Conservation (phyloP, 2,888 invertebrate genomes). For the Lithosia quadra region DNA sequence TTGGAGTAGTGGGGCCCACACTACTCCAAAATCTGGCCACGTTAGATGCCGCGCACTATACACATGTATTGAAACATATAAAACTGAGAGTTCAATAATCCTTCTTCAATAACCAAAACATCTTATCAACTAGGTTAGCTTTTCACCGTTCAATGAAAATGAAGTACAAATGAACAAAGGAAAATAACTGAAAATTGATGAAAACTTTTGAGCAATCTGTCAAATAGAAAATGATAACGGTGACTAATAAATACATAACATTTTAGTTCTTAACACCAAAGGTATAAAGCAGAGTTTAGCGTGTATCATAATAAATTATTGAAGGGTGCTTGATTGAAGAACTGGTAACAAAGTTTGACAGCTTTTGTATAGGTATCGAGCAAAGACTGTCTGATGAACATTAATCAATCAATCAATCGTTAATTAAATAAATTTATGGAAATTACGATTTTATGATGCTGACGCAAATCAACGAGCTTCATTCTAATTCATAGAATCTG, state of each 20-base stretch:
- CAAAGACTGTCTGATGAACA: slow-evolving; percentile 54
- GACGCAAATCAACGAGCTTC: slow-evolving; percentile 29
- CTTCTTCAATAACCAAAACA: too few relatives aligned
- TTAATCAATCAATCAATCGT: slow-evolving; percentile 64
- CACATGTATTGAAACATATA: too few relatives aligned
- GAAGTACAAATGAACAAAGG: slow-evolving; percentile 8
- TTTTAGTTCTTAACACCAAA: background rate
- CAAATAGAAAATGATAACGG: slow-evolving; percentile 44
- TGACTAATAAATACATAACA: slow-evolving; percentile 16
- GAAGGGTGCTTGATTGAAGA: slow-evolving; percentile 46
- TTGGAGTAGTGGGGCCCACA: too few relatives aligned
- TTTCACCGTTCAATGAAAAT: too few relatives aligned
- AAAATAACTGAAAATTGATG: slow-evolving; percentile 48
- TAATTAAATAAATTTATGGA: slow-evolving; percentile 52
- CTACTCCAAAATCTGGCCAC: too few relatives aligned
- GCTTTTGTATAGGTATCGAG: slow-evolving; percentile 57
- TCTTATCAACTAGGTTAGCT: too few relatives aligned
- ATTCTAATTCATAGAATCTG: slow-evolving; percentile 28
- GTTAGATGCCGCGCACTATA: too few relatives aligned
- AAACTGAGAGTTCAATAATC: too few relatives aligned
- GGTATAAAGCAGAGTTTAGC: slow-evolving; percentile 13
- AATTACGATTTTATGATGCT: slow-evolving; percentile 36
- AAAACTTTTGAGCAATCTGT: slow-evolving; percentile 51
- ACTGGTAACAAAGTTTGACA: slow-evolving; percentile 59
- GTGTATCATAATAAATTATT: background rate